Evolutionary conservation across 2,797 vertebrate species (phyloP).

Genomic region (Dallia pectoralis): DNA sequence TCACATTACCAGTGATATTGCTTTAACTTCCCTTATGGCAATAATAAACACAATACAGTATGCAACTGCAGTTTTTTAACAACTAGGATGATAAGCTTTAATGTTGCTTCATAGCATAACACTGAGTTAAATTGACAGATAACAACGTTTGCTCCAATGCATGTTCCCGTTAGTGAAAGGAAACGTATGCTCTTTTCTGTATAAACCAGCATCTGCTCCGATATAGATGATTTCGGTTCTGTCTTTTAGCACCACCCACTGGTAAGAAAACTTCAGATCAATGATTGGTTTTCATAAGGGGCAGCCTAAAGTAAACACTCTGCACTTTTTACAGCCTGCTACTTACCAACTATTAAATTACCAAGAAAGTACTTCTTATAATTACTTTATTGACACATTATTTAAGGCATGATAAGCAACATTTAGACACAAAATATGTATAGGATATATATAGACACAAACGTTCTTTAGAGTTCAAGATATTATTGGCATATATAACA

Average conservation of each 20-base stretch:
- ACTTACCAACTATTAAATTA: neutral
- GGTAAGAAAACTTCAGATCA: constrained; percentile 10
- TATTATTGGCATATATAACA: neutral
- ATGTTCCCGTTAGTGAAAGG: constrained; percentile 1
- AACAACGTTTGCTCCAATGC: neutral
- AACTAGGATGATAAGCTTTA: neutral
- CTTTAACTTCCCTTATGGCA: too few relatives aligned
- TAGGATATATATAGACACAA: neutral
- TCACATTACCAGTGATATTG: too few relatives aligned
- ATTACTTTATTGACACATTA: neutral
- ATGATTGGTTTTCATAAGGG: constrained; percentile 3
- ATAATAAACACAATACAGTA: too few relatives aligned
- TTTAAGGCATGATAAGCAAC: too few relatives aligned
- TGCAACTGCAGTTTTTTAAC: neutral
- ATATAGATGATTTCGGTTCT: constrained; percentile 12
- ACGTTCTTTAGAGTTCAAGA: neutral
- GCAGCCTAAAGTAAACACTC: neutral
- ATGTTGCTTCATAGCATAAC: neutral
- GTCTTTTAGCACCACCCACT: constrained; percentile 32
- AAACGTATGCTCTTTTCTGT: constrained; percentile 2
- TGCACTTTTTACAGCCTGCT: constrained; percentile 15
- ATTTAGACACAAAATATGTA: neutral
- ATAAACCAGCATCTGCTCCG: neutral
- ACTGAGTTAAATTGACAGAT: neutral
- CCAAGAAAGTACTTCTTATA: neutral